A percentile compares a stretch with the other conserved stretches of the same genome.
phyloP scores from a whole-genome alignment of 2,888 invertebrate species.

The Eupsilia transversa region DNA sequence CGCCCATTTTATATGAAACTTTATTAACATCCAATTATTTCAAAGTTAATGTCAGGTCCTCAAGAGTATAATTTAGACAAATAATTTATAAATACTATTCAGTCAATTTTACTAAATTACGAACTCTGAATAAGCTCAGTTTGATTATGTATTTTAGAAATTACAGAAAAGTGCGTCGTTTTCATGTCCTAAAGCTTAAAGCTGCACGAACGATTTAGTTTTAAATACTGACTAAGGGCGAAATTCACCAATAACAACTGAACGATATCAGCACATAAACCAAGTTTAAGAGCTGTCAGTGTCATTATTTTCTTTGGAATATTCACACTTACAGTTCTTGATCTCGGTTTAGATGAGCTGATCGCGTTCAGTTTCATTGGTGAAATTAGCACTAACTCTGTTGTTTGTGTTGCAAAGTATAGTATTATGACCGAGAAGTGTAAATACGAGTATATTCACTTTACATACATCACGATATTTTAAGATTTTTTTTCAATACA shows the following conservation, averaged over 20 bases:
- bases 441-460: constrained; percentile 23
- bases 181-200: constrained; percentile 43
- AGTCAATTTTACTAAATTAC: constrained; percentile 62
- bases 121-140: constrained; percentile 22
- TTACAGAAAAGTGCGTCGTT: constrained; percentile 18
- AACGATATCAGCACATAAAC: too few species aligned
- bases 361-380: too few species aligned
- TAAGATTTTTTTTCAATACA: constrained; percentile 10
- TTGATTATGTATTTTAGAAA: constrained; percentile 32
- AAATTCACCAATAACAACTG: too few species aligned
- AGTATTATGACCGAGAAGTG: constrained; percentile 26
- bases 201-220: constrained; percentile 57
- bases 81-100: constrained; percentile 69
- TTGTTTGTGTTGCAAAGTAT: constrained; percentile 20
- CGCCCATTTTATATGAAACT: constrained; percentile 27
- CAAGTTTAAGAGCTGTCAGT: too few species aligned
- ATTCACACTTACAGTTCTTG: too few species aligned
- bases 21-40: constrained; percentile 36
- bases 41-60: constrained; percentile 30
- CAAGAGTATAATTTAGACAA: constrained; percentile 61
- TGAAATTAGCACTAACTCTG: too few species aligned
- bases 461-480: constrained; percentile 19
- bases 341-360: too few species aligned
- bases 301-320: too few species aligned
- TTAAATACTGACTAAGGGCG: constrained; percentile 65